These are phyloP conservation scores for Hirundichthys speculiger DNA, from an alignment of 2,113 vertebrate species.

Conservation along the genomic window DNA sequence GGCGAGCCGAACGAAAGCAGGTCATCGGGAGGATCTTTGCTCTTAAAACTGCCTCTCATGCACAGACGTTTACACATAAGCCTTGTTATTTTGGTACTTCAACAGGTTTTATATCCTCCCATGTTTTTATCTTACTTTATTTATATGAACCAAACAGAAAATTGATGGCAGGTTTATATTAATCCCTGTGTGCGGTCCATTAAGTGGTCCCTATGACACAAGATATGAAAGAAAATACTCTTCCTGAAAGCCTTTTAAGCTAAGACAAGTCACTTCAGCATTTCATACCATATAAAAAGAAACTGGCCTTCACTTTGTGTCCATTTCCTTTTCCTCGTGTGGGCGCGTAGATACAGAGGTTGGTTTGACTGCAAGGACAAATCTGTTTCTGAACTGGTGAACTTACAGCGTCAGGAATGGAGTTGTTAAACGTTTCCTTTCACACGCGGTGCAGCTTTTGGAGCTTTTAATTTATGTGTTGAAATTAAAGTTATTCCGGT, in stretches of 20 bases:
- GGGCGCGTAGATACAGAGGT: constrained; percentile 21
- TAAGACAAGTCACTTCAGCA: constrained; percentile 21
- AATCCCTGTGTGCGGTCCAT: constrained; percentile 9
- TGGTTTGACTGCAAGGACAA: constrained; percentile 3
- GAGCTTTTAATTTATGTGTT: constrained; percentile 30
- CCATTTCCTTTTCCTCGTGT: constrained; percentile 21
- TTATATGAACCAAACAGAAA: constrained; percentile 38
- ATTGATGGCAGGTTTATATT: constrained; percentile 32
- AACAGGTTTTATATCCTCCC: constrained; percentile 23
- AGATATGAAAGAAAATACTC: constrained; percentile 33
- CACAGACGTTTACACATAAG: not conserved
- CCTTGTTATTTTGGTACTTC: constrained; percentile 13
- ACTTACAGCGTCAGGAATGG: not conserved
- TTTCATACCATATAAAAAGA: constrained; percentile 31
- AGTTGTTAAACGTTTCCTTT: constrained; percentile 11
- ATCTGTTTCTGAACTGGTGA: constrained; percentile 10
- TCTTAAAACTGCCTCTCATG: constrained; percentile 38
- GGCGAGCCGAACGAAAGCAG: constrained; percentile 49
- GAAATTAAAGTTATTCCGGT: constrained; percentile 23
- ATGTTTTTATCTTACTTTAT: constrained; percentile 1
- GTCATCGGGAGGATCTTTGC: constrained; percentile 54
- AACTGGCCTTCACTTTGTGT: constrained; percentile 36
- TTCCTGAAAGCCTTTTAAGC: constrained; percentile 47
- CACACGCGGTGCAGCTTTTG: not conserved
- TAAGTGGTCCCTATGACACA: constrained; percentile 30